These are phyloP conservation scores for Halesus radiatus DNA, from an alignment of 1,140 invertebrate species.

Conservation along the genomic window DNA sequence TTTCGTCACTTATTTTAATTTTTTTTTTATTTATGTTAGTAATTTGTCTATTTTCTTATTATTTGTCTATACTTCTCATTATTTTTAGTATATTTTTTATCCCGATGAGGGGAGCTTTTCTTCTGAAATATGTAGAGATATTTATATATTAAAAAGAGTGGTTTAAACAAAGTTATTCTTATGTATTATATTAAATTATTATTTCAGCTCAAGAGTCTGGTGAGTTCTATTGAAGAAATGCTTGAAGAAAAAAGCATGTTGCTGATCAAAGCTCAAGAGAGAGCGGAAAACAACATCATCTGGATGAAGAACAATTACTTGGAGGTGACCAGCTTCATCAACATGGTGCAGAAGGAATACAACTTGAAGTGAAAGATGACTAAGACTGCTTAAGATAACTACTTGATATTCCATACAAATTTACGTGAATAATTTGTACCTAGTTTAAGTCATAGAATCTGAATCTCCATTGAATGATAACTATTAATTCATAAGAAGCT, in stretches of 20 bases:
- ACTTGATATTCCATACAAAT: slow-evolving; percentile 5
- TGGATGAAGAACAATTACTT: slow-evolving; percentile 30
- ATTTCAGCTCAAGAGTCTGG: slow-evolving; percentile 27
- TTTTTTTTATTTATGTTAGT: too few species aligned
- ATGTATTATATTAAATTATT: too few species aligned
- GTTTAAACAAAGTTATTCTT: too few species aligned
- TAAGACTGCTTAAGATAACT: slow-evolving; percentile 18
- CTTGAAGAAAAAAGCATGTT: neutral
- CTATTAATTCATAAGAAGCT: too few species aligned
- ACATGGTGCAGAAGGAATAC: neutral
- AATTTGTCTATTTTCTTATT: too few species aligned
- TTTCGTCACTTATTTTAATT: too few species aligned
- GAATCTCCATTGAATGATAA: slow-evolving; percentile 3
- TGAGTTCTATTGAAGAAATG: slow-evolving; percentile 4
- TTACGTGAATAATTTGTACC: slow-evolving; percentile 7
- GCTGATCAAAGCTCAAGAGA: slow-evolving; percentile 16
- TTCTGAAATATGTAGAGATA: too few species aligned
- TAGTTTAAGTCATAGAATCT: slow-evolving; percentile 1
- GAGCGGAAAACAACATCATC: slow-evolving; percentile 25
- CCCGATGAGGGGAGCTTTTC: too few species aligned
- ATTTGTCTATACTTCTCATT: too few species aligned
- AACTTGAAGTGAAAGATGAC: neutral
- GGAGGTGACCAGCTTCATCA: neutral
- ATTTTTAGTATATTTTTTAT: too few species aligned
- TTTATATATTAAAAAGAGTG: too few species aligned